phyloP scores from a whole-genome alignment of 1,140 invertebrate genomes.

The Neoseiulus cucumeris region DNA sequence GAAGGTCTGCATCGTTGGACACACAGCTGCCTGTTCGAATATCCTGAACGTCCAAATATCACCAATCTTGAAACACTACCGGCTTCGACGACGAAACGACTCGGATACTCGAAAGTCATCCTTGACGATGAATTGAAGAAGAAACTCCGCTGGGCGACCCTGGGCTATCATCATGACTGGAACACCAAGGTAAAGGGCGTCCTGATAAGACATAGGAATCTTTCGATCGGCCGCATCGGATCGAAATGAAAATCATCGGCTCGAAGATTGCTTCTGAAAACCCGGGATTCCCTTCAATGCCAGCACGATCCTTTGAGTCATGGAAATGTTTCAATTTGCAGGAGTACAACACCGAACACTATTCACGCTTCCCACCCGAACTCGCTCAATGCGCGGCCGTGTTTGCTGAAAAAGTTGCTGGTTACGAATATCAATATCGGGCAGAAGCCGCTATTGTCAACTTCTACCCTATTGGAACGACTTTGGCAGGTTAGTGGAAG shows the following conservation, averaged over 20 bases:
- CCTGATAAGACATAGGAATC: too few relatives aligned
- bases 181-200: slow-evolving; percentile 49
- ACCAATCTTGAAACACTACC: slow-evolving; percentile 46
- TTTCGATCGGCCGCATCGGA: too few relatives aligned
- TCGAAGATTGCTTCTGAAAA: too few relatives aligned
- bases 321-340: too few relatives aligned
- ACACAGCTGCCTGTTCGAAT: slow-evolving; percentile 48
- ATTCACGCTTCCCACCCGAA: slow-evolving; percentile 23
- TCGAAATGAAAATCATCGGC: too few relatives aligned
- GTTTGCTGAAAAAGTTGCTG: slow-evolving; percentile 14
- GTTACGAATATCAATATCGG: slow-evolving; percentile 36
- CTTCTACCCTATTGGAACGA: slow-evolving; percentile 77
- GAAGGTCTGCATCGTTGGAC: slow-evolving; percentile 62
- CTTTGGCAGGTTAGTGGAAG: slow-evolving; percentile 35
- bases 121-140: slow-evolving; percentile 24
- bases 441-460: slow-evolving; percentile 83
- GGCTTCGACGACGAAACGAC: slow-evolving; percentile 23
- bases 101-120: slow-evolving; percentile 23
- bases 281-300: too few relatives aligned
- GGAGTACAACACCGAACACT: slow-evolving; percentile 44
- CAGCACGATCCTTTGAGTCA: too few relatives aligned
- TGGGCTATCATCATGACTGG: slow-evolving; percentile 92
- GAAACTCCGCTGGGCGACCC: slow-evolving; percentile 67
- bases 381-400: slow-evolving; percentile 12
- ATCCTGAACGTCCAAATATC: slow-evolving; percentile 45